A percentile compares a stretch with the other conserved stretches of the same genome.
Conservation (phyloP, 2,797 vertebrate genomes). For the Halcyon chelicuti region DNA sequence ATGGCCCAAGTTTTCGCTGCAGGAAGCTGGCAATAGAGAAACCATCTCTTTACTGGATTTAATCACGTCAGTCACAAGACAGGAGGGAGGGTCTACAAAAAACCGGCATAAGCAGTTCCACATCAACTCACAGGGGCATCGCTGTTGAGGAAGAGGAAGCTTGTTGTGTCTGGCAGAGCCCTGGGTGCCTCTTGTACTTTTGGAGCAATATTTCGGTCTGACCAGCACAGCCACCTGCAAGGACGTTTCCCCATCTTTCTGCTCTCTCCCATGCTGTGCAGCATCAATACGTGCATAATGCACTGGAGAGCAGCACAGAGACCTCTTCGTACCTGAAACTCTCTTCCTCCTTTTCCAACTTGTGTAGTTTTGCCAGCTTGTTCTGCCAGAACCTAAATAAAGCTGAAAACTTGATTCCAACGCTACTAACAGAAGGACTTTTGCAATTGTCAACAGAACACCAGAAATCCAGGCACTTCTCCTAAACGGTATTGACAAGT, state of each 20-base stretch:
- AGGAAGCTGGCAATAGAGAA: conserved; percentile 15
- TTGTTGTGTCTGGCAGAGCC: neutral
- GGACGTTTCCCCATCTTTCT: neutral
- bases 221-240: neutral
- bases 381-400: conserved; percentile 29
- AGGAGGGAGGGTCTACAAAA: neutral
- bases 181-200: rapidly evolving
- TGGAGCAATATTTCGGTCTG: neutral
- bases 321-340: neutral
- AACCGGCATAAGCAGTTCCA: neutral
- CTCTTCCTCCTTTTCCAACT: neutral
- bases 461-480: neutral
- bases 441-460: conserved; percentile 5
- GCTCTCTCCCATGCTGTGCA: neutral
- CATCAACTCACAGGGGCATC: neutral
- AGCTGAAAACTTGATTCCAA: neutral
- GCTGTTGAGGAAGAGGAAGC: neutral
- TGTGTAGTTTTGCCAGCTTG: neutral
- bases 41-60: neutral
- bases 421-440: conserved; percentile 34
- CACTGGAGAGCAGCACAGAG: neutral
- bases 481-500: conserved; percentile 9
- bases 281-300: no score
- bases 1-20: neutral
- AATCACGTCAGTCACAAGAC: neutral